phyloP scores from a whole-genome alignment of 30 jellyfish, hydroid and myxozoan species.

The Clytia hemisphaerica region DNA sequence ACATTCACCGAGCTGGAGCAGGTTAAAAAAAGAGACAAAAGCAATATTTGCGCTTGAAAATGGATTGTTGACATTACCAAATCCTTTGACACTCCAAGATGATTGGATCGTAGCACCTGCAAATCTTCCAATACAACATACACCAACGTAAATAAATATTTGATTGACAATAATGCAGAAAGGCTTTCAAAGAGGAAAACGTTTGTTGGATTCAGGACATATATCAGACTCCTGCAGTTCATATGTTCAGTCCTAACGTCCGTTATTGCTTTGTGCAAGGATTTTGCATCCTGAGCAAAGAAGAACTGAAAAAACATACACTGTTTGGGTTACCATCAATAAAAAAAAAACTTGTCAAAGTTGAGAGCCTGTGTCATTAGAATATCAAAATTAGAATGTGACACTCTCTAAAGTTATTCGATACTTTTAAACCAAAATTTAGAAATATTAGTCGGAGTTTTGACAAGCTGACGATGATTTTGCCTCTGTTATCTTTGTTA shows the following conservation, averaged over 20 bases:
- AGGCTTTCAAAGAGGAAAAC: slow-evolving; percentile 39
- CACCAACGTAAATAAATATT: background rate
- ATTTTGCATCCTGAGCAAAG: slow-evolving; percentile 29
- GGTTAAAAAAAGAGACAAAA: too few relatives aligned
- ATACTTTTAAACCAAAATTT: too few relatives aligned
- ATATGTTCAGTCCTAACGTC: background rate
- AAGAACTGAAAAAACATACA: slow-evolving; percentile 19
- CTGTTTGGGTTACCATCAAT: slow-evolving; percentile 40
- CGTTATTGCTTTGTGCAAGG: slow-evolving; percentile 40
- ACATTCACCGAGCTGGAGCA: too few relatives aligned
- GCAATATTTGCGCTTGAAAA: too few relatives aligned
- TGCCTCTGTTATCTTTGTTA: too few relatives aligned
- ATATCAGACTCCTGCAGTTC: slow-evolving; percentile 2
- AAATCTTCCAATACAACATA: background rate
- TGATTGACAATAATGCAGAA: background rate
- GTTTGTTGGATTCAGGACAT: slow-evolving; percentile 32
- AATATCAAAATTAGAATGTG: too few relatives aligned
- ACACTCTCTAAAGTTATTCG: too few relatives aligned
- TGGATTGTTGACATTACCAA: too few relatives aligned
- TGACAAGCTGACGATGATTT: too few relatives aligned
- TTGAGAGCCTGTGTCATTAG: too few relatives aligned
- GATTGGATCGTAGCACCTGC: background rate
- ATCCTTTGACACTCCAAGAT: background rate
- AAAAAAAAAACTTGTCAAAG: too few relatives aligned
- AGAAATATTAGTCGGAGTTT: too few relatives aligned